Percentiles rank a stretch among this genome's conserved stretches.
Evolutionary conservation across 2,888 invertebrate genomes (phyloP).

Genomic region (Pyrrhosoma nymphula): DNA sequence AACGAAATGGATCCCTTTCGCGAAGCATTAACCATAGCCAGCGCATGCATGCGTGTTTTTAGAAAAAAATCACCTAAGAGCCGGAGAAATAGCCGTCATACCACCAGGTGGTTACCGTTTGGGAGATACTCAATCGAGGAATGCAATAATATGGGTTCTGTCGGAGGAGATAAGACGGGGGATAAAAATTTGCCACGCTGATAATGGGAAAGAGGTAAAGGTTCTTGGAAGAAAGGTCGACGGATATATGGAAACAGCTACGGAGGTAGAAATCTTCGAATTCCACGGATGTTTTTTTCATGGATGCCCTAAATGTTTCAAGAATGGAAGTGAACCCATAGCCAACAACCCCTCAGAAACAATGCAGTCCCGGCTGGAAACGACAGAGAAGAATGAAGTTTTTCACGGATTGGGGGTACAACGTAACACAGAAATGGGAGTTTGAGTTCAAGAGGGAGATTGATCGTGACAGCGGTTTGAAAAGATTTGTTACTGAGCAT

Average conservation of each 20-base stretch:
- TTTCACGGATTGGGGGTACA: slow-evolving; percentile 69
- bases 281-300: slow-evolving; percentile 72
- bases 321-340: not conserved
- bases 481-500: not conserved
- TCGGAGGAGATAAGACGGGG: not conserved
- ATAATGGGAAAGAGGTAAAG: slow-evolving; percentile 69
- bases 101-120: slow-evolving; percentile 68
- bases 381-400: slow-evolving; percentile 62
- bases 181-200: slow-evolving; percentile 45
- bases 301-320: slow-evolving; percentile 71
- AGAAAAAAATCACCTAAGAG: slow-evolving; percentile 52
- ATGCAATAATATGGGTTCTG: slow-evolving; percentile 54
- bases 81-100: slow-evolving; percentile 64
- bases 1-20: slow-evolving; percentile 64
- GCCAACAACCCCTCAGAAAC: not conserved
- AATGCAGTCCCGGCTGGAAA: not conserved
- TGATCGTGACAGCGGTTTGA: not conserved
- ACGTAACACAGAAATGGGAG: slow-evolving; percentile 72
- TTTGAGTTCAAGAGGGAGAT: not conserved
- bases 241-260: slow-evolving; percentile 68
- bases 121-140: slow-evolving; percentile 41
- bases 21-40: slow-evolving; percentile 68
- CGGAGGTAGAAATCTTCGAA: slow-evolving; percentile 69
- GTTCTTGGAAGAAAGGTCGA: slow-evolving; percentile 69
- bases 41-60: slow-evolving; percentile 68